These are phyloP conservation scores for Onychomys leucogaster DNA, from an alignment of 2,797 vertebrate species.

Conservation along the genomic window DNA sequence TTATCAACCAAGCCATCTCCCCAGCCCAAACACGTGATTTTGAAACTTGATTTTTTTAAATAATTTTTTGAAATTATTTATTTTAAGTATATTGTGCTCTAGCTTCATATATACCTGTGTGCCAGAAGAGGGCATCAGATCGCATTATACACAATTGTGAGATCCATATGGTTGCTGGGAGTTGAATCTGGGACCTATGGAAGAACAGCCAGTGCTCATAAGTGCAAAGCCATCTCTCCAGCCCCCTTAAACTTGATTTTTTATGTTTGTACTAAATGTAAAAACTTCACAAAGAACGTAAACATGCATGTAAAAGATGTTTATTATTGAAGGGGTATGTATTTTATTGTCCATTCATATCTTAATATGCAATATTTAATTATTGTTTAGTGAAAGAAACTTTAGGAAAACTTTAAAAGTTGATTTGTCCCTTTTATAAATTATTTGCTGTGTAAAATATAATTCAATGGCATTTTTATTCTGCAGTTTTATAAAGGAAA, in stretches of 20 bases:
- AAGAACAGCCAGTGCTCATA: background rate
- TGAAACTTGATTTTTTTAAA: background rate
- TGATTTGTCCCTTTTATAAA: background rate
- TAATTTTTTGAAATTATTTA: too few species aligned
- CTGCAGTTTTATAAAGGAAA: constrained; percentile 18
- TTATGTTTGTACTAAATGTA: background rate
- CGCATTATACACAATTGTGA: background rate
- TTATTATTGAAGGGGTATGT: background rate
- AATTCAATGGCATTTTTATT: constrained; percentile 30
- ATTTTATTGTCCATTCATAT: constrained; percentile 13
- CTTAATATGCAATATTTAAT: background rate
- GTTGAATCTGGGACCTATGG: background rate
- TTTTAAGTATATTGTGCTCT: background rate
- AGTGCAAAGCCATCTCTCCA: too few species aligned
- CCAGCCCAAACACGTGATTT: background rate
- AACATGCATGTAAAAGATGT: background rate
- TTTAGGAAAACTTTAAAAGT: background rate
- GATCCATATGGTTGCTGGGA: too few species aligned
- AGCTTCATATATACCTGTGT: background rate
- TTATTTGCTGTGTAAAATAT: background rate
- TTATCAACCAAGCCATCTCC: background rate
- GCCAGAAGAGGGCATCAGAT: background rate
- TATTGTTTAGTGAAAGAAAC: constrained; percentile 27
- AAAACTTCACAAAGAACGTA: background rate
- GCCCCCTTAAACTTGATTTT: background rate